Base-by-base conservation (phyloP, 2,113 vertebrate genomes). In the Misgurnus mizolepis region DNA sequence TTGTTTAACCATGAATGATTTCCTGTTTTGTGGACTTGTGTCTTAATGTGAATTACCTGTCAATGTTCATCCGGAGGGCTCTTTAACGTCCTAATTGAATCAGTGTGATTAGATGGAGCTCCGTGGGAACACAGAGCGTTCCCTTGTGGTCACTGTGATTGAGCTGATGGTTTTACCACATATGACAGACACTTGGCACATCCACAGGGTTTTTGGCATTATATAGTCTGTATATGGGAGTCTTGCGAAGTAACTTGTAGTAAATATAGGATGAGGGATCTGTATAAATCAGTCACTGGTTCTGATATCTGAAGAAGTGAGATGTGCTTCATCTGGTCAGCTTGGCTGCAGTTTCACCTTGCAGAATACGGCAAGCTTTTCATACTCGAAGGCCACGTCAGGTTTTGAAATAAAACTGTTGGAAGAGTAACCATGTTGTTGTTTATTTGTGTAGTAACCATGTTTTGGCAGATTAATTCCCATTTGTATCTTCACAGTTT, bases 31-130 rank as follows among this genome's bases (percentile, higher is more conserved):
- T 41, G 39, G 6, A 72, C 58, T 64, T 73, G 65, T 62, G 60
- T 78, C 43, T 60, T 73, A 75, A 78, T 72, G 77, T 81, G 69
- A 56, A 81, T 62, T 78, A 71, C 75, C 83, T 81, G 83, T 84
- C 75, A 66, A 49, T 53, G 74, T 34, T 1, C 66, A 81, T 72
- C 75, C 17, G 9, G 15, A 66, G 53, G 71, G 55, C 62, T 75
- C 43, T 43, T 67, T 81, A 81, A 81, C 62, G 27, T 74, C 75
- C 83, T 79, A 77, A 68, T 78, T 81, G 55, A 66, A 75, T 72
- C 14, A 0, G 62, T 49, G 75, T 81, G 80, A 84, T 78, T 77
- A 75, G 79, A 78, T 67, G 41, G 62, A 53, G 45, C 64, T 73
- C 15, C 7, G 43, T 27, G 67, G 61, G 61, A 74, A 61, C 27